Evolutionary conservation across 2,113 vertebrate species (phyloP).

Genomic region (Erythrocercus mccallii): DNA sequence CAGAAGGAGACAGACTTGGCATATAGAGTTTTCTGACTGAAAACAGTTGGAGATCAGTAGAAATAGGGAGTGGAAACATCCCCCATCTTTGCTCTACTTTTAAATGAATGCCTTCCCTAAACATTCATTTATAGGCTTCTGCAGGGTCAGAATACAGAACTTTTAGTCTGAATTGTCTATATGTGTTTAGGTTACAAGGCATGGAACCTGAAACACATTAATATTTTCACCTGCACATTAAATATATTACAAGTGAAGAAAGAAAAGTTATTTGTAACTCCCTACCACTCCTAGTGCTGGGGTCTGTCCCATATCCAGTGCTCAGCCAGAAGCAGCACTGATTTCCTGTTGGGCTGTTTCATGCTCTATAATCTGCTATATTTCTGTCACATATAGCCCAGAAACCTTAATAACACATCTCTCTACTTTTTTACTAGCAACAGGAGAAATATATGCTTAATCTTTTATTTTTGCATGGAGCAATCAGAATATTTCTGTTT

Average conservation of each 20-base stretch:
- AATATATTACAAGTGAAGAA: neutral
- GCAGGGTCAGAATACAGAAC: neutral
- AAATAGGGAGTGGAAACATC: neutral
- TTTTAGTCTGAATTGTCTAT: neutral
- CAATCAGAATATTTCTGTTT: neutral
- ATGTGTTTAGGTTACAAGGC: neutral
- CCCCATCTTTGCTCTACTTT: neutral
- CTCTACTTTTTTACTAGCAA: neutral
- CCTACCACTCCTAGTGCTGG: neutral
- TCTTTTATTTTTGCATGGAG: neutral
- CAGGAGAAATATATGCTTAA: neutral
- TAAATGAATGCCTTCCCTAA: neutral
- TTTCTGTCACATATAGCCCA: neutral
- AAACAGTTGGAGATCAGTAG: neutral
- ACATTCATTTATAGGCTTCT: neutral
- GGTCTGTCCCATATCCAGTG: neutral
- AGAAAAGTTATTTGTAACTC: neutral
- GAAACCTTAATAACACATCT: neutral
- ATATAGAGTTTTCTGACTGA: neutral
- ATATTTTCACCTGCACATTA: neutral
- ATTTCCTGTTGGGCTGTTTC: neutral
- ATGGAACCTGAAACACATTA: neutral
- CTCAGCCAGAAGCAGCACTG: neutral
- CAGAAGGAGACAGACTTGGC: neutral
- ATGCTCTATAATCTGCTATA: neutral